These are phyloP conservation scores for Melipona beecheii DNA, from an alignment of 2,888 invertebrate species.

Conservation along the genomic window DNA sequence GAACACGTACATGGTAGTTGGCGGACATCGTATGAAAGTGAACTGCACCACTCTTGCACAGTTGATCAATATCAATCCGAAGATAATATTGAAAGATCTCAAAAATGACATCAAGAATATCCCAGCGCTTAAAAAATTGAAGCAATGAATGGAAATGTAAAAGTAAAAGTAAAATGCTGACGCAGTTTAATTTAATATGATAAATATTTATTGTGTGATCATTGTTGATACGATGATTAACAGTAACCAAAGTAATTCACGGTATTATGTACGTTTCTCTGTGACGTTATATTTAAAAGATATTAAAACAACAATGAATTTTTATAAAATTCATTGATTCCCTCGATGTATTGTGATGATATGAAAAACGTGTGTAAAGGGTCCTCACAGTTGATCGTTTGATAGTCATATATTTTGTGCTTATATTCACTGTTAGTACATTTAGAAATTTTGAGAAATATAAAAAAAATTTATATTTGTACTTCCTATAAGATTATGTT, in stretches of 20 bases:
- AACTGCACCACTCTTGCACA: constrained; percentile 85
- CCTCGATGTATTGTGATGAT: not conserved
- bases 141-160: constrained; percentile 18
- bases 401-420: constrained; percentile 13
- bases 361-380: not conserved
- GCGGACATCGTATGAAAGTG: constrained; percentile 85
- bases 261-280: constrained; percentile 23
- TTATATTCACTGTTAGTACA: constrained; percentile 18
- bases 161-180: not conserved
- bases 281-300: constrained; percentile 1
- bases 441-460: constrained; percentile 2
- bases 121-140: constrained; percentile 15
- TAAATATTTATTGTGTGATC: constrained; percentile 15
- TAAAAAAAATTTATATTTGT: not conserved
- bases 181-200: not conserved
- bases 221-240: constrained; percentile 1
- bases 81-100: constrained; percentile 83
- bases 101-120: constrained; percentile 37
- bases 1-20: constrained; percentile 85
- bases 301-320: constrained; percentile 21
- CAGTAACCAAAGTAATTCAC: constrained; percentile 38
- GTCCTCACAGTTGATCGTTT: constrained; percentile 10
- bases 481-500: not conserved
- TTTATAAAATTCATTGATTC: constrained; percentile 40
- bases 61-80: constrained; percentile 85